These are phyloP conservation scores for Megalopta genalis DNA, from an alignment of 1,140 invertebrate species.

Conservation along the genomic window DNA sequence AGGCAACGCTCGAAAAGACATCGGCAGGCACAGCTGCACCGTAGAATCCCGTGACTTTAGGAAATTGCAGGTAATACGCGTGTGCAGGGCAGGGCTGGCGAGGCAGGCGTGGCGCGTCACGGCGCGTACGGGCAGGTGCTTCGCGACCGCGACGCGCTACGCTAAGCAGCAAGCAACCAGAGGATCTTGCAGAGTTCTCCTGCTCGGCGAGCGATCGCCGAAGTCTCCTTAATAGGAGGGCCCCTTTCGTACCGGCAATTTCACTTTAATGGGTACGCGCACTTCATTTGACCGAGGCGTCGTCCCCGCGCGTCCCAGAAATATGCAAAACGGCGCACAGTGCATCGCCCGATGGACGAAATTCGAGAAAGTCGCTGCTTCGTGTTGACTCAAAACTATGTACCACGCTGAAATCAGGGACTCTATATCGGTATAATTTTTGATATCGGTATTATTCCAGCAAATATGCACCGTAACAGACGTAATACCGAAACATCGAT, in stretches of 20 bases:
- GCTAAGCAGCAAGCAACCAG: constrained; percentile 48
- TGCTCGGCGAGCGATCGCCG: constrained; percentile 59
- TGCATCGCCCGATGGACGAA: not conserved
- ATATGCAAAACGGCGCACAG: constrained; percentile 3
- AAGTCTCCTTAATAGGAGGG: constrained; percentile 65
- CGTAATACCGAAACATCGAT: too few relatives aligned
- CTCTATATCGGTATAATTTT: too few relatives aligned
- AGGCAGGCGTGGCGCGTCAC: constrained; percentile 50
- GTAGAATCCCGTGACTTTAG: constrained; percentile 42
- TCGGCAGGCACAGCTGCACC: constrained; percentile 6
- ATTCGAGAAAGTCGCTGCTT: too few relatives aligned
- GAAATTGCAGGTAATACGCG: constrained; percentile 38
- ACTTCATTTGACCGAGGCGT: constrained; percentile 54
- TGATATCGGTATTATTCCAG: too few relatives aligned
- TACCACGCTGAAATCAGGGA: too few relatives aligned
- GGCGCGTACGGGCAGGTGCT: constrained; percentile 54
- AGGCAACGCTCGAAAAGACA: not conserved
- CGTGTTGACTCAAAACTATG: too few relatives aligned
- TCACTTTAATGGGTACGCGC: constrained; percentile 64
- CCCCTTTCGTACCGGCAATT: constrained; percentile 70
- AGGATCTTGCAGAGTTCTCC: not conserved
- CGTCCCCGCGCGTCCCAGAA: constrained; percentile 22
- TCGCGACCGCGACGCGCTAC: constrained; percentile 58
- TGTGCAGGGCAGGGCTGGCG: constrained; percentile 9
- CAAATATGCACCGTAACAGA: too few relatives aligned